phyloP scores from a whole-genome alignment of 30 jellyfish, hydroid and myxozoan genomes.

The Aurelia aurita region DNA sequence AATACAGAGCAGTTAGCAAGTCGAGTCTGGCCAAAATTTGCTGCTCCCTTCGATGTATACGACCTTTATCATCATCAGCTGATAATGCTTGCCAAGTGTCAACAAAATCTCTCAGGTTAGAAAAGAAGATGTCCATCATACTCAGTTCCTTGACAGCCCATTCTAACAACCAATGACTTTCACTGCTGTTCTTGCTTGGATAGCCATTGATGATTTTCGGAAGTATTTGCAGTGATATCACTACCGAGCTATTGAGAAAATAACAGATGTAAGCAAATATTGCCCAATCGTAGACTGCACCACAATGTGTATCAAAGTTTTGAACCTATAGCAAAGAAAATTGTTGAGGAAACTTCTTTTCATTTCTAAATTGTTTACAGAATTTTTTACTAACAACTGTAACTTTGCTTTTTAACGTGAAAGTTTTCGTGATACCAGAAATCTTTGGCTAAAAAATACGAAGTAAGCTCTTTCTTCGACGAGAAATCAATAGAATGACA shows the following conservation, averaged over 20 bases:
- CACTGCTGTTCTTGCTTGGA: constrained; percentile 85
- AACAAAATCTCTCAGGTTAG: constrained; percentile 74
- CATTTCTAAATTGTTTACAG: too few relatives aligned
- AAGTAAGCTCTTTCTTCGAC: too few relatives aligned
- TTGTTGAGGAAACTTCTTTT: too few relatives aligned
- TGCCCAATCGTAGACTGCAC: too few relatives aligned
- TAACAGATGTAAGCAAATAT: too few relatives aligned
- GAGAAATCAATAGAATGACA: too few relatives aligned
- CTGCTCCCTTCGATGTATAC: constrained; percentile 66
- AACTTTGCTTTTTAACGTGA: too few relatives aligned
- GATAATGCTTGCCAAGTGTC: constrained; percentile 54
- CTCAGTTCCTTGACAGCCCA: constrained; percentile 96
- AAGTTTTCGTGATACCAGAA: too few relatives aligned
- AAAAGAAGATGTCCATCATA: constrained; percentile 90
- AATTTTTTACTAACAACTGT: too few relatives aligned
- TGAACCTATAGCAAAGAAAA: too few relatives aligned
- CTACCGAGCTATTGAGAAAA: constrained; percentile 61
- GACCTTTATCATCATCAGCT: constrained; percentile 28
- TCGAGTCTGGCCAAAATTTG: constrained; percentile 92
- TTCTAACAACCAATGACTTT: constrained; percentile 73
- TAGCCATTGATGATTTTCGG: constrained; percentile 92
- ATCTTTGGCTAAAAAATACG: too few relatives aligned
- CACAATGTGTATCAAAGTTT: too few relatives aligned
- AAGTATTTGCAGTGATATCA: constrained; percentile 87
- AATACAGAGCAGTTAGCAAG: constrained; percentile 86